Base-by-base conservation (phyloP, 2,888 invertebrate species). In the Schrankia costaestrigalis region DNA sequence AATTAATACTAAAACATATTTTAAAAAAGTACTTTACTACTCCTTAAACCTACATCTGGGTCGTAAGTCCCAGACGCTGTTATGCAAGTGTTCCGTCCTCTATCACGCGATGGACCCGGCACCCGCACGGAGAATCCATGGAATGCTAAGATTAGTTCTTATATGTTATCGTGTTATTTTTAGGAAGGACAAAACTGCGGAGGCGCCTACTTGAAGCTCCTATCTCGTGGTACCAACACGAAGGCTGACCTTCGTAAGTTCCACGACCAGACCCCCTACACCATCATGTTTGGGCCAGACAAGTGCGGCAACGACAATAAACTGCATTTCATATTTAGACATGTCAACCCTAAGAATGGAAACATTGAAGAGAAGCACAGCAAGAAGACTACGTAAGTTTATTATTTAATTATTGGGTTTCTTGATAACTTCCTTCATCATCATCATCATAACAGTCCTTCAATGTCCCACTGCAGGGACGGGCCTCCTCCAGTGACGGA, bases 201-300 rank as follows among this genome's bases (percentile, higher is more conserved):
- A 26, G 99, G 99, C 6, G 97, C 98, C 5, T 99, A 99, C 78
- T 86, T 99, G 28, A 99, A 99, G 82, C 90, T 99, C 26, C 86
- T 99, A 10, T 94, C 95, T 7, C 90, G 93, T 13, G 92, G 93
- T 35, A 87, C 90, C 25, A 90, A 91, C 67, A 75, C 71, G 0
- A 78, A 74, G 34, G 73, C 73, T 0, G 93, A 96, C 67, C 89
- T 98, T 32, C 92, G 91, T 50, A 90, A 92, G 66, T 97, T 99
- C 85, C 91, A 95, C 76, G 99, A 99, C 85, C 97, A 97, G 84
- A 97, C 98, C 0, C 94, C 97, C 0, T 99, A 99, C 87, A 96
- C 97, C 1, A 97, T 99, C 65, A 99, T 99, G 99, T 99, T 99
- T 86, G 99, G 99, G 0, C 99, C 99, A 5, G 99, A 99, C 89